These are phyloP conservation scores for Odontophorus gujanensis DNA, from an alignment of 2,113 vertebrate genomes.

Conservation along the genomic window DNA sequence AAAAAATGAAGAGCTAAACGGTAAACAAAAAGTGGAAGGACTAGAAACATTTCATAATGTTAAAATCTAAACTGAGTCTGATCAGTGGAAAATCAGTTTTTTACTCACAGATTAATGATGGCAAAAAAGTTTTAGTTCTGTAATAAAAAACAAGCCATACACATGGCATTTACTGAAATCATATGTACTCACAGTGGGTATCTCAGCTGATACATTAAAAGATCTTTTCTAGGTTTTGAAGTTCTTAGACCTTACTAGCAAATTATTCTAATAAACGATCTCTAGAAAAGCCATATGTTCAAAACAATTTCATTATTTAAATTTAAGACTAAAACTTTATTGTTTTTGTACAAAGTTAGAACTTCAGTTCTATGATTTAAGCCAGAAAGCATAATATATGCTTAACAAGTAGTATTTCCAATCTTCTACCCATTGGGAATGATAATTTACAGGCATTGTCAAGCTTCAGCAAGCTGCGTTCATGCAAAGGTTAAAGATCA, in stretches of 20 bases:
- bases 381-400: not conserved
- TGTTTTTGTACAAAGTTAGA: not conserved
- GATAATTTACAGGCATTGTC: constrained; percentile 44
- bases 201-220: not conserved
- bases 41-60: not conserved
- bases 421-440: constrained; percentile 7
- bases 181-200: not conserved
- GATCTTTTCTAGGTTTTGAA: not conserved
- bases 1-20: not conserved
- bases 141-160: not conserved
- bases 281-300: not conserved
- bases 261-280: not conserved
- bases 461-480: constrained; percentile 27
- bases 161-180: not conserved
- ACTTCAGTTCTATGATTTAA: not conserved
- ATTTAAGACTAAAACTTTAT: not conserved
- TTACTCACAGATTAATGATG: not conserved
- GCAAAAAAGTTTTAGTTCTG: not conserved
- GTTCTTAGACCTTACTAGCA: not conserved
- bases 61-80: not conserved
- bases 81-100: not conserved
- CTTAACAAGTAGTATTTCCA: not conserved
- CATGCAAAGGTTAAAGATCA: constrained; percentile 69
- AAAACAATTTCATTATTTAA: not conserved
- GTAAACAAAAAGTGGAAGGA: not conserved